Evolutionary conservation across 2,113 vertebrate genomes (phyloP).

Genomic region (Corythaeola cristata): DNA sequence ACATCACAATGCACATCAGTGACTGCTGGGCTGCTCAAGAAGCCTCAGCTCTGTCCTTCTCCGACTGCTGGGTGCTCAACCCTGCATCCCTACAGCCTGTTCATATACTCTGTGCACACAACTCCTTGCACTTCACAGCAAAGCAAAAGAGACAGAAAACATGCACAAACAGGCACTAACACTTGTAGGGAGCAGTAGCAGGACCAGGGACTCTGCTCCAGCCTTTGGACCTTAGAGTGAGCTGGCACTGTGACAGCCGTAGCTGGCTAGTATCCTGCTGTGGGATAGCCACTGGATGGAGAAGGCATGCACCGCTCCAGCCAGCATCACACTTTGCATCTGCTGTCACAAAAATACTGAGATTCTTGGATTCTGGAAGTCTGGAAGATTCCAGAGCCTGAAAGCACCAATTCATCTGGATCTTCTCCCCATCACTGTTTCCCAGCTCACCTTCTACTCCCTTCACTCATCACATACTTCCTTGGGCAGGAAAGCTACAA

Average conservation of each 20-base stretch:
- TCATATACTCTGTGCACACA: neutral
- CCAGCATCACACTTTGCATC: accelerated
- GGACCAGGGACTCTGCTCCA: neutral
- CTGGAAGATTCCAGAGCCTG: neutral
- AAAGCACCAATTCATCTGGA: neutral
- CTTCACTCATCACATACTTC: neutral
- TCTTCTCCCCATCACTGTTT: neutral
- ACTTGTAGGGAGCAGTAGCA: neutral
- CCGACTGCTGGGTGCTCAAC: neutral
- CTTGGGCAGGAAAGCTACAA: neutral
- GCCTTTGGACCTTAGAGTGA: too few species aligned
- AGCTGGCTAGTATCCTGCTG: neutral
- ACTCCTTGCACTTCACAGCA: neutral
- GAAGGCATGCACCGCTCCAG: neutral
- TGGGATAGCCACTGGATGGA: neutral
- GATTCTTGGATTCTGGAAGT: neutral
- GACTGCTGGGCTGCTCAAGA: neutral
- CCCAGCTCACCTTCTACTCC: neutral
- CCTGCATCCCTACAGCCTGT: neutral
- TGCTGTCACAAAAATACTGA: neutral
- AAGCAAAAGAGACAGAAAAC: neutral
- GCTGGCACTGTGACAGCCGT: neutral
- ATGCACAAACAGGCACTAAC: too few species aligned
- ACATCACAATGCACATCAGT: neutral
- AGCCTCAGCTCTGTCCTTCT: neutral